Conservation (phyloP, 2,888 invertebrate genomes). For the Eilema sororculum region DNA sequence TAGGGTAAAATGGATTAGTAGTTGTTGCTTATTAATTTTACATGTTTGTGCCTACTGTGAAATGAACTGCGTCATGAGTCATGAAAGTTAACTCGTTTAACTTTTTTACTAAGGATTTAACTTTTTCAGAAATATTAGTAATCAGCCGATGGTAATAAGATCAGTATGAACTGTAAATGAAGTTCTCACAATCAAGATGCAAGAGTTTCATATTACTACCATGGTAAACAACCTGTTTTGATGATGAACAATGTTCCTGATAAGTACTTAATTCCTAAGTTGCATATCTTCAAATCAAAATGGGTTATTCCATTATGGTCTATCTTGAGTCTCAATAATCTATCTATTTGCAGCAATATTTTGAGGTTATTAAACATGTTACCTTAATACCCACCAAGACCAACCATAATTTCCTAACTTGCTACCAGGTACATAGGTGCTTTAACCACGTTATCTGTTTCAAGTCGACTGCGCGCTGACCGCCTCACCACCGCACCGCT, state of each 20-base stretch:
- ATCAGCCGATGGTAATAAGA: no score
- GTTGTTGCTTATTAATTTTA: slow-evolving; percentile 25
- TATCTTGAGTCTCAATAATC: background rate
- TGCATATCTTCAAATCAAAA: no score
- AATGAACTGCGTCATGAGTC: background rate
- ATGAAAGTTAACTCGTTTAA: no score
- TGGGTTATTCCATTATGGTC: background rate
- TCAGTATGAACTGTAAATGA: no score
- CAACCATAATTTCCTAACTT: slow-evolving; percentile 7
- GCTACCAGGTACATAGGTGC: slow-evolving; percentile 55
- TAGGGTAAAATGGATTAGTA: slow-evolving; percentile 26
- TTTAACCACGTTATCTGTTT: slow-evolving; percentile 76
- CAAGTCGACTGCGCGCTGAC: slow-evolving; percentile 83
- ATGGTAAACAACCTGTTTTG: background rate
- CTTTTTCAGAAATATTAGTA: no score
- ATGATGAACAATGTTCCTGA: no score
- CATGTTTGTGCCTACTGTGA: background rate
- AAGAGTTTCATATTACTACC: background rate
- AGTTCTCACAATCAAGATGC: no score
- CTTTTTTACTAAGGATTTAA: no score
- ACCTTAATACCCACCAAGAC: no score
- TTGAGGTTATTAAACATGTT: background rate
- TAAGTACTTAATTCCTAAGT: no score
- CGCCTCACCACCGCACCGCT: slow-evolving; percentile 63
- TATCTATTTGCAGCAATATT: background rate